A percentile compares a stretch with the other conserved stretches of the same genome.
These are phyloP conservation scores for Odontamblyopus rebecca DNA, from an alignment of 2,797 vertebrate genomes.

Conservation along the genomic window DNA sequence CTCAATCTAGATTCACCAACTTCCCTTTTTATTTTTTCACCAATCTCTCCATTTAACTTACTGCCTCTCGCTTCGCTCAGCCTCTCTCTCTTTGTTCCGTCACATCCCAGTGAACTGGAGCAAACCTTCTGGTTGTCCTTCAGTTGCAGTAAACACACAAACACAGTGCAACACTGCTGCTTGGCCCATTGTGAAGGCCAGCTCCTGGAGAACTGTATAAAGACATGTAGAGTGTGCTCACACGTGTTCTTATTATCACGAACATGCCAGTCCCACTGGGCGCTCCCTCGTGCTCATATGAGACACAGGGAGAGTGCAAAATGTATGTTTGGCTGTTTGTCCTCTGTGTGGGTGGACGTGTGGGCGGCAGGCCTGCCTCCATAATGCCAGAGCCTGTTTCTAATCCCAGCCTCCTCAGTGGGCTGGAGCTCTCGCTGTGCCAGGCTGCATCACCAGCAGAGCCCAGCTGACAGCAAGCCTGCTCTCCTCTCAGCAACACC, in stretches of 20 bases:
- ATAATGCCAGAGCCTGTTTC: constrained; percentile 70
- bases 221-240: constrained; percentile 30
- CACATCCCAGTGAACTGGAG: constrained; percentile 70
- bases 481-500: constrained; percentile 54
- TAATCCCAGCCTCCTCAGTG: constrained; percentile 73
- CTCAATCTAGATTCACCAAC: constrained; percentile 49
- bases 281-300: constrained; percentile 20
- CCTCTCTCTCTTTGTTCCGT: constrained; percentile 51
- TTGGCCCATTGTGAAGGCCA: constrained; percentile 34
- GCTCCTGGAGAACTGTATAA: constrained; percentile 41
- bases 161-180: constrained; percentile 42
- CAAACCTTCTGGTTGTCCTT: constrained; percentile 70
- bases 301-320: constrained; percentile 25
- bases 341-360: constrained; percentile 64
- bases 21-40: constrained; percentile 18
- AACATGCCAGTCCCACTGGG: constrained; percentile 43
- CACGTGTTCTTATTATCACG: constrained; percentile 37
- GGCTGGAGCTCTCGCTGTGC: constrained; percentile 66
- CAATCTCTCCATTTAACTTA: constrained; percentile 44
- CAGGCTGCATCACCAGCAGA: constrained; percentile 69
- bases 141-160: constrained; percentile 62
- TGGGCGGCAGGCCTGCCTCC: constrained; percentile 63
- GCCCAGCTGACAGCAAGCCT: constrained; percentile 68
- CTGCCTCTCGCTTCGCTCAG: constrained; percentile 30
- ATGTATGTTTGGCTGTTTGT: constrained; percentile 61